phyloP scores from a whole-genome alignment of 2,888 invertebrate species.

The Proisotoma minuta region DNA sequence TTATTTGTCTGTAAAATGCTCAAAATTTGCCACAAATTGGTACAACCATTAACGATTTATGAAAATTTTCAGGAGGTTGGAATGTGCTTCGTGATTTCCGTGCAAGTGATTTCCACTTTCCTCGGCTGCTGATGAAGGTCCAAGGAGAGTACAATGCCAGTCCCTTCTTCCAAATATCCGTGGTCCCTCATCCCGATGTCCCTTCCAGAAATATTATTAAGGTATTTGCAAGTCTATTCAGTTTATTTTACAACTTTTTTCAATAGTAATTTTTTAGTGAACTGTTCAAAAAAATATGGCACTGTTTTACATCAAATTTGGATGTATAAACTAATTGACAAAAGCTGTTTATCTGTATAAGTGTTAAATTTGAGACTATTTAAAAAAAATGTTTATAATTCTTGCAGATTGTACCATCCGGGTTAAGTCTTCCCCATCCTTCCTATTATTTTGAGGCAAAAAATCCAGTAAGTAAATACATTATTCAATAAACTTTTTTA shows the following conservation, averaged over 20 bases:
- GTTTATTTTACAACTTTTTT: no score
- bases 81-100: constrained; percentile 52
- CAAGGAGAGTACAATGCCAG: constrained; percentile 52
- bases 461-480: constrained; percentile 52
- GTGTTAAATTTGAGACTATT: no score
- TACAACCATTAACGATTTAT: not conserved
- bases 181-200: constrained; percentile 55
- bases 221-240: no score
- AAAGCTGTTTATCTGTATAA: no score
- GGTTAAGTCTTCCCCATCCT: constrained; percentile 56
- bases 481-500: no score
- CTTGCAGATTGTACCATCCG: constrained; percentile 55
- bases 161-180: constrained; percentile 56
- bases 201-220: constrained; percentile 54
- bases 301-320: constrained; percentile 6
- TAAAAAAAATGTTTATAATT: no score
- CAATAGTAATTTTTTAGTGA: no score
- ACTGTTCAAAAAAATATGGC: no score
- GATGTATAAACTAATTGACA: no score
- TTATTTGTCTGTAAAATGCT: not conserved
- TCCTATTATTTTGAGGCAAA: constrained; percentile 55
- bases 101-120: constrained; percentile 39
- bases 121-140: constrained; percentile 30
- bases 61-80: constrained; percentile 56
- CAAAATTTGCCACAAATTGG: not conserved